Evolutionary conservation across 1,140 invertebrate genomes (phyloP).

Genomic region (Nebria ingens): DNA sequence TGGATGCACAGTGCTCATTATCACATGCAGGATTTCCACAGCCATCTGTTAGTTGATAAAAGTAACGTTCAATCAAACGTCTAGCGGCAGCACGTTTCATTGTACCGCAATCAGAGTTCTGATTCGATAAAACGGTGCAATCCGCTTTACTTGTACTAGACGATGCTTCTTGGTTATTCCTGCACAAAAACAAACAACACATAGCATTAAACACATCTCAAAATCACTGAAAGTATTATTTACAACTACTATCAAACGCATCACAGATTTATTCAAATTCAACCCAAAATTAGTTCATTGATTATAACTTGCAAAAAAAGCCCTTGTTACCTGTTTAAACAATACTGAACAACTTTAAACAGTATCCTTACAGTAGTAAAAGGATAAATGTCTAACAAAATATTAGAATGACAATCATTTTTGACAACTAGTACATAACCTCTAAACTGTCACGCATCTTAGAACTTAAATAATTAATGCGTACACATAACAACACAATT

Average conservation of each 20-base stretch:
- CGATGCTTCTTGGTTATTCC: slow-evolving; percentile 32
- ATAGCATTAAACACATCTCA: not conserved
- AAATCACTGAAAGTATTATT: no score
- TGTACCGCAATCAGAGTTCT: slow-evolving; percentile 44
- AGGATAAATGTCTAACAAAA: not conserved
- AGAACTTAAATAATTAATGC: not conserved
- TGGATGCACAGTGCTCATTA: slow-evolving; percentile 82
- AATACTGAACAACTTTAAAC: no score
- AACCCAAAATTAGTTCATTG: no score
- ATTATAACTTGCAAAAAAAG: no score
- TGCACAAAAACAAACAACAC: slow-evolving; percentile 15
- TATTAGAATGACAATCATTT: slow-evolving; percentile 26
- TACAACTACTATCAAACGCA: no score
- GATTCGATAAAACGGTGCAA: slow-evolving; percentile 10
- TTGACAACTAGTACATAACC: slow-evolving; percentile 26
- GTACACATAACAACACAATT: not conserved
- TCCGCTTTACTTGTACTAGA: slow-evolving; percentile 24
- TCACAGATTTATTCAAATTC: no score
- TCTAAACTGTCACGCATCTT: slow-evolving; percentile 11
- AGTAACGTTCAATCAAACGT: slow-evolving; percentile 83
- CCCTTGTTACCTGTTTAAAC: no score
- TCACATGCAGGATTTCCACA: slow-evolving; percentile 77
- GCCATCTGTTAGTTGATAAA: slow-evolving; percentile 82
- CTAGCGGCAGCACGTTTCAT: slow-evolving; percentile 83
- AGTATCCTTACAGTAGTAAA: no score